Evolutionary conservation across 2,888 invertebrate genomes (phyloP), one percentile per base, ranked within the genome.

Genomic region (Lysandra coridon): DNA sequence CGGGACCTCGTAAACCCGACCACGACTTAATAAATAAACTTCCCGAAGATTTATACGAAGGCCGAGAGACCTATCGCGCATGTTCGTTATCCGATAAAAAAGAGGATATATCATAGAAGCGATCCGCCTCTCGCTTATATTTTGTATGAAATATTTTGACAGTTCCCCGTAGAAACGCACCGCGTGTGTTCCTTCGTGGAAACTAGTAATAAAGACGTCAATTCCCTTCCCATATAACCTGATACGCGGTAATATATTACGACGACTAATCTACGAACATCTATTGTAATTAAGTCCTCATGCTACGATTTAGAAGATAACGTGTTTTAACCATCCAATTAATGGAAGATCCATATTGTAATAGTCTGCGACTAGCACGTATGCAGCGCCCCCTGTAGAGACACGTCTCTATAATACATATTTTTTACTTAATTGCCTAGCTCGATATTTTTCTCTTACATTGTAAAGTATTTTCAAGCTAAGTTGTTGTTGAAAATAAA

Each of bases 11-110:
- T 94, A 94, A 94, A 93, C 93, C 91, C 90, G 89, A 91, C 90
- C 91, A 93, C 93, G 93, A 92, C 94, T 94, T 94, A 94, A 94
- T 94, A 93, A 93, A 93, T 93, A 92, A 92, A 92, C 89, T 86
- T 91, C 88, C 88, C 88, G 88, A 92, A 93, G 93, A 94, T 94
- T 94, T 94, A 94, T 93, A 91, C 86, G 69, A 10, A 30, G 64
- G 91, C 90, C 87, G 79, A 60, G 79, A 60, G 78, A 78, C 79
- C 74, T 90, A 89, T 90, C 90, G 89, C 91, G 88, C 89, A 86
- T 86, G 90, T 89, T 91, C 90, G 88, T 88, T 76, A 76, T 57
- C 33, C 76, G 83, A 81, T 84, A 90, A 91, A 92, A 92, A 90
- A 88, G 88, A 86, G 90, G 86, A 90, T 90, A 88, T 89, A 89